A percentile compares a stretch with the other conserved stretches of the same genome.
These are phyloP conservation scores for Patiria miniata DNA, from an alignment of 35 echinoderm and acorn worm species.

Conservation along the genomic window DNA sequence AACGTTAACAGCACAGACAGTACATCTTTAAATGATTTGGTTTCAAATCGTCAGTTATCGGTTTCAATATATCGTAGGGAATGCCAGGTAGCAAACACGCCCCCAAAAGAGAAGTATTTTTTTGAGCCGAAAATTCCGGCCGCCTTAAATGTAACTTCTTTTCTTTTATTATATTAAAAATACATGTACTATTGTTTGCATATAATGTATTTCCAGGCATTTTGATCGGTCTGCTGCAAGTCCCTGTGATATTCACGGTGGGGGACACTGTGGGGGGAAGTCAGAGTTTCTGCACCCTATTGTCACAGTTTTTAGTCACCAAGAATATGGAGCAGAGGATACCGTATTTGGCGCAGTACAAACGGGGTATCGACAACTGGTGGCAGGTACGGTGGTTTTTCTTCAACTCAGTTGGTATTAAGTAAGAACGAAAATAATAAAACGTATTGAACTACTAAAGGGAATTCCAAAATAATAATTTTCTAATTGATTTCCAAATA, in stretches of 20 bases:
- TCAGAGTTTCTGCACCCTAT: conserved; percentile 52
- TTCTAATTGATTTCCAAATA: background rate
- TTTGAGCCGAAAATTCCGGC: too few relatives aligned
- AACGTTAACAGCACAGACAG: too few relatives aligned
- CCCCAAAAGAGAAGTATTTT: too few relatives aligned
- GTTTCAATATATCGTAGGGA: too few relatives aligned
- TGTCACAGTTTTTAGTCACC: conserved; percentile 50
- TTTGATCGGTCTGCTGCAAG: conserved; percentile 63
- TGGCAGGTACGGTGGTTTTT: conserved; percentile 57
- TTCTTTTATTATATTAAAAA: background rate
- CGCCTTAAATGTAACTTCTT: too few relatives aligned
- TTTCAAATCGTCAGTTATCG: too few relatives aligned
- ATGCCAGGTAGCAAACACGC: too few relatives aligned
- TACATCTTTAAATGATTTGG: too few relatives aligned
- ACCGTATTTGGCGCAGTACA: conserved; percentile 58
- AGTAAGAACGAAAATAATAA: too few relatives aligned
- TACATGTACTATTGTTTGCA: background rate
- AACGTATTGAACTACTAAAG: background rate
- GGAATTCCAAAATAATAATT: background rate
- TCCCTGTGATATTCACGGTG: conserved; percentile 38
- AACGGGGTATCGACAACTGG: conserved; percentile 62
- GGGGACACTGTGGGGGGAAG: conserved; percentile 70
- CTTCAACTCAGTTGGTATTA: too few relatives aligned
- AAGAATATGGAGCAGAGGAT: conserved; percentile 38
- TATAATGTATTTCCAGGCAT: conserved; percentile 30